phyloP scores from a whole-genome alignment of 2,888 invertebrate species.

The Thereva nobilitata region DNA sequence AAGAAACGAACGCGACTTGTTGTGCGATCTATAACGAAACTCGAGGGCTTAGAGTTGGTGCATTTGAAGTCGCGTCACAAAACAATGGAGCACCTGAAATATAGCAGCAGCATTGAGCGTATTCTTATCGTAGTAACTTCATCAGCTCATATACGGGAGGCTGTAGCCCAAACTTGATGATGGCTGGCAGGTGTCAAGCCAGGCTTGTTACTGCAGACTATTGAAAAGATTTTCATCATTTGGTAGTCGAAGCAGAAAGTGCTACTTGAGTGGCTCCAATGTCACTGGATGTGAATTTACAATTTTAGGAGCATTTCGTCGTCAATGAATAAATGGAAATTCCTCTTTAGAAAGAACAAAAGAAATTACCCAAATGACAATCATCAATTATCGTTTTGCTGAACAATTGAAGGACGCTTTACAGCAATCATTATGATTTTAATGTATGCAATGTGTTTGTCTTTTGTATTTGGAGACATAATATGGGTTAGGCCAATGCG shows the following conservation, averaged over 20 bases:
- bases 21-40: too few species aligned
- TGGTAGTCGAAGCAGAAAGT: neutral
- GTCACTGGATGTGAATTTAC: neutral
- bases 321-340: too few species aligned
- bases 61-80: neutral
- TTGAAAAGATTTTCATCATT: constrained; percentile 23
- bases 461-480: too few species aligned
- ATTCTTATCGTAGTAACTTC: neutral
- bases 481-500: too few species aligned
- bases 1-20: too few species aligned
- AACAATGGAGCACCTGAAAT: constrained; percentile 14
- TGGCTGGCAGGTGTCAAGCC: constrained; percentile 8
- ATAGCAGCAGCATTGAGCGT: neutral
- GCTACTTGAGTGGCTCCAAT: constrained; percentile 13
- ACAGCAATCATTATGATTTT: too few species aligned
- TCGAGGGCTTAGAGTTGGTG: constrained; percentile 1
- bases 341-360: too few species aligned
- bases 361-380: too few species aligned
- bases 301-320: too few species aligned
- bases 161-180: neutral
- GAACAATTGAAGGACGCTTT: too few species aligned
- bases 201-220: constrained; percentile 3
- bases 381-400: too few species aligned
- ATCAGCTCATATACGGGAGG: constrained; percentile 5
- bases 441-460: too few species aligned